Base-by-base conservation (phyloP, 1,140 invertebrate genomes). In the Drosophila funebris region DNA sequence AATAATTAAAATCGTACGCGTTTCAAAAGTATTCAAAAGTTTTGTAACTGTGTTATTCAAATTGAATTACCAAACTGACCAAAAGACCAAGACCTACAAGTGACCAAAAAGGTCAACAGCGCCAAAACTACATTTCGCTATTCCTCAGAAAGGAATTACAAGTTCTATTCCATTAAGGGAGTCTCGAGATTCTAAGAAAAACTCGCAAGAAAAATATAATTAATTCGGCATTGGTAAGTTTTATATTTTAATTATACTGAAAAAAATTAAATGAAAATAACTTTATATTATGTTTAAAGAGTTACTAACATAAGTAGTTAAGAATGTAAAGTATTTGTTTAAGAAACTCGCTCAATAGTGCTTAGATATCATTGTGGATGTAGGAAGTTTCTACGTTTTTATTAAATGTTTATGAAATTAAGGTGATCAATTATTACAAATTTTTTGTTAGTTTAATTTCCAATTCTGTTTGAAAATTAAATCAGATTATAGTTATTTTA, bases 21-120 rank as follows among this genome's bases (percentile, higher is more conserved):
- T 46, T 54, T 41, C 50, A 41, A 60, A 68, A 58, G 13, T 27
- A 61, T 31, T 41, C n/a, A 27, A 70, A 39, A 56, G 33, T 48
- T 31, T 57, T 24, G 5, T 2, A 54, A 54, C 16, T 36, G 67
- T 41, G 54, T 39, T n/a, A 36, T 29, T 43, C 9, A 16, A 43
- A 60, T 29, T 24, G 9, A 52, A 22, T 20, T 20, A 6, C 50
- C 16, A 18, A 66, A 41, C 31, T 52, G 64, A 50, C 31, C 44
- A 50, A 31, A 43, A 36, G 20, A 61, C 13, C 31, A 14, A 50
- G 6, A 41, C 3, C 9, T 29, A 14, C 54, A 27, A 27, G 6
- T 54, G 33, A 14, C 33, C 22, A 33, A 8, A 57, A 24, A 39
- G 31, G 9, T 53, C 20, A 58, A 22, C 14, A 31, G 14, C 14